Percentiles rank a stretch among this genome's conserved stretches.
Evolutionary conservation across 2,113 vertebrate genomes (phyloP).

Genomic region (Lamprologus callipterus): DNA sequence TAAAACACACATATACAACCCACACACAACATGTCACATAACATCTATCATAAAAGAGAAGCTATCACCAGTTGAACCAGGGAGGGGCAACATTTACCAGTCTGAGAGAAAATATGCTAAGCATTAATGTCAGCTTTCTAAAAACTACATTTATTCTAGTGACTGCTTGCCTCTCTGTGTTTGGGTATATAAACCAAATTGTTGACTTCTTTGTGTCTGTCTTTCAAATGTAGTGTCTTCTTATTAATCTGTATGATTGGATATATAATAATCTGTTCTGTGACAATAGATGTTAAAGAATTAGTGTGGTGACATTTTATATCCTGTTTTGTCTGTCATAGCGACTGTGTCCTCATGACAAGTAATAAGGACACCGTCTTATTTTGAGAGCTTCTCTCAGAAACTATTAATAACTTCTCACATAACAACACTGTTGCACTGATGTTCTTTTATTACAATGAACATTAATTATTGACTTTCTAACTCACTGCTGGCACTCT

Average conservation of each 20-base stretch:
- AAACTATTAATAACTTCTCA: not conserved
- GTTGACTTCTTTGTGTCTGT: not conserved
- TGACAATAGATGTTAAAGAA: not conserved
- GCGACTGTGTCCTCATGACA: not conserved
- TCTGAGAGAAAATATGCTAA: constrained; percentile 4
- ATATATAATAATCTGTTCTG: not conserved
- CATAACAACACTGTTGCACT: not conserved
- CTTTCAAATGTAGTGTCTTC: not conserved
- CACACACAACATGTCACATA: not conserved
- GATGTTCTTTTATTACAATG: not conserved
- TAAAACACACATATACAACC: not conserved
- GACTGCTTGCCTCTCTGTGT: not conserved
- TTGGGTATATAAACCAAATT: not conserved
- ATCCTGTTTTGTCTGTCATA: not conserved
- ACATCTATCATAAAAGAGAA: constrained; percentile 44
- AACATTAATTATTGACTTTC: not conserved
- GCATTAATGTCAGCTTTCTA: constrained; percentile 13
- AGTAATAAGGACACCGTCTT: not conserved
- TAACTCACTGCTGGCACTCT: not conserved
- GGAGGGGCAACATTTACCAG: constrained; percentile 26
- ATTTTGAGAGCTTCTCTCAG: not conserved
- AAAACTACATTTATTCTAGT: not conserved
- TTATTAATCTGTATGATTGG: not conserved
- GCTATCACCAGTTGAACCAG: constrained; percentile 46
- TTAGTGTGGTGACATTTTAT: not conserved